Evolutionary conservation across 1,140 invertebrate genomes (phyloP).

Genomic region (Drosophila serrata): DNA sequence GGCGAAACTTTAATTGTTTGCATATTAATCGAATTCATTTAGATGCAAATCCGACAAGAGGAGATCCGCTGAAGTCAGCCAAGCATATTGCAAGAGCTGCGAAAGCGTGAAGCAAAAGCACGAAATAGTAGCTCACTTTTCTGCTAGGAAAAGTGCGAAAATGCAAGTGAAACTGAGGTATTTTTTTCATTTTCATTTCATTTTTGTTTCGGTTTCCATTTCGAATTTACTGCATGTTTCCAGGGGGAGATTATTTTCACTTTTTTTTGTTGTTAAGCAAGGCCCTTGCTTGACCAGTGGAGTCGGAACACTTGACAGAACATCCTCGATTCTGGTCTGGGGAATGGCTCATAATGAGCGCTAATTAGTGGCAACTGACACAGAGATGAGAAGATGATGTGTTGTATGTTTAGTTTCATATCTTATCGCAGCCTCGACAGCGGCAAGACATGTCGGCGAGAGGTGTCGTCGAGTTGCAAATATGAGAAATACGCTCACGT

Average conservation of each 20-base stretch:
- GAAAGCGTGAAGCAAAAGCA: conserved; percentile 67
- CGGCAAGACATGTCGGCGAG: conserved; percentile 23
- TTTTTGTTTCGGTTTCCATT: conserved; percentile 35
- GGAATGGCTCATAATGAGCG: conserved; percentile 33
- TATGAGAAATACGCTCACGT: conserved; percentile 70
- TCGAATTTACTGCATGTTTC: not conserved
- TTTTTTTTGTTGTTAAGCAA: conserved; percentile 28
- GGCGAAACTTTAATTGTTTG: conserved; percentile 73
- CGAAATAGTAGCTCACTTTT: conserved; percentile 30
- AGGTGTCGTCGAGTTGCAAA: conserved; percentile 33
- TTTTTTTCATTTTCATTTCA: conserved; percentile 28
- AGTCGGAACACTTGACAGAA: not conserved
- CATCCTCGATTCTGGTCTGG: conserved; percentile 9
- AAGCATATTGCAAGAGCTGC: conserved; percentile 18
- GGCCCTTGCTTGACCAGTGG: conserved; percentile 2
- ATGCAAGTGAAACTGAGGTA: conserved; percentile 54
- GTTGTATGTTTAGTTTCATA: conserved; percentile 24
- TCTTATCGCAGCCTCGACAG: conserved; percentile 36
- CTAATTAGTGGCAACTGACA: conserved; percentile 44
- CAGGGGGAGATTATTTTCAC: too few relatives aligned
- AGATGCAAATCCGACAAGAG: conserved; percentile 67
- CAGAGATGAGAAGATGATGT: conserved; percentile 44
- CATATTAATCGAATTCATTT: conserved; percentile 80
- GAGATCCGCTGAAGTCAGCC: conserved; percentile 33
- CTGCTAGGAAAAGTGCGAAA: conserved; percentile 65